A percentile compares a stretch with the other conserved stretches of the same genome.
phyloP scores from a whole-genome alignment of 2,113 vertebrate species.

The Hypanus sabinus region DNA sequence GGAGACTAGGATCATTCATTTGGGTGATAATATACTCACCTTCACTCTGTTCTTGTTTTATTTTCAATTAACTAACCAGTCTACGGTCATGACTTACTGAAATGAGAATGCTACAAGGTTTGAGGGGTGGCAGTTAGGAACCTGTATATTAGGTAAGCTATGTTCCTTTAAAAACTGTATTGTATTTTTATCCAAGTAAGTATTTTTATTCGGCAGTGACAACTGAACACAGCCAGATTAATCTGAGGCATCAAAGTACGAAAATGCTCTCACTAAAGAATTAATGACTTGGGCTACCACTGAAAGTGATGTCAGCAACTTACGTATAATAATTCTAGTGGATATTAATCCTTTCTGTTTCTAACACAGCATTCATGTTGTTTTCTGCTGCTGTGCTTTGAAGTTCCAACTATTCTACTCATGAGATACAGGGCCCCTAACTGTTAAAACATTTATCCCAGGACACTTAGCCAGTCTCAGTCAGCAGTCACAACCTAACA shows the following conservation, averaged over 20 bases:
- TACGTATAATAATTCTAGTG: background rate
- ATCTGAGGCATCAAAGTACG: background rate
- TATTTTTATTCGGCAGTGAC: background rate
- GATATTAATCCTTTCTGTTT: background rate
- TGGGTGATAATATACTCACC: no score
- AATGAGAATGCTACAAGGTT: no score
- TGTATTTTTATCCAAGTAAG: background rate
- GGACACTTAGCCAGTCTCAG: background rate
- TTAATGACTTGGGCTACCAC: background rate
- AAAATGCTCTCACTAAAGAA: background rate
- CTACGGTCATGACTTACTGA: no score
- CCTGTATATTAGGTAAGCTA: no score
- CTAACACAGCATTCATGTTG: background rate
- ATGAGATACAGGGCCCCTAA: conserved; percentile 28
- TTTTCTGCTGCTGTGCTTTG: conserved; percentile 4
- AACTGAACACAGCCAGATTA: background rate
- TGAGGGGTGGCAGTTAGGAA: no score
- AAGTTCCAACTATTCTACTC: background rate
- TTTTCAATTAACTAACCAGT: no score
- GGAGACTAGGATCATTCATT: no score
- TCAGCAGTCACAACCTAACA: conserved; percentile 27
- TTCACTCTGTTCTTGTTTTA: no score
- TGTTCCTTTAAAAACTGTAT: background rate
- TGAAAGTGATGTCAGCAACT: background rate
- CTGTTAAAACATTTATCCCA: conserved; percentile 20